Evolutionary conservation across 2,888 invertebrate genomes (phyloP).

Genomic region (Cheilosia grossa): DNA sequence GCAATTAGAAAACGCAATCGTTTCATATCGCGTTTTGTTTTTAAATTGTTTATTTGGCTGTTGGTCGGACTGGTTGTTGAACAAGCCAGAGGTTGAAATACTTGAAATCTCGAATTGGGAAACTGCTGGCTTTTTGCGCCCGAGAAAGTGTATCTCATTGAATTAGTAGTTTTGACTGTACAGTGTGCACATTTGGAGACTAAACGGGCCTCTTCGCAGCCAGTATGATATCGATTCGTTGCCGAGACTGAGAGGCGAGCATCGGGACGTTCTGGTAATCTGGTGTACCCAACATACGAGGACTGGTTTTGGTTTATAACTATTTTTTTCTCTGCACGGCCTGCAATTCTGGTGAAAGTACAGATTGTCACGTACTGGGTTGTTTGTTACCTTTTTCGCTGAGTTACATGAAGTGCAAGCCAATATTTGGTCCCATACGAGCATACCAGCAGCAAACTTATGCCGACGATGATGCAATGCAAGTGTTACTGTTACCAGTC

Average conservation of each 20-base stretch:
- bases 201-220: constrained; percentile 14
- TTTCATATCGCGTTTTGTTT: constrained; percentile 12
- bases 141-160: constrained; percentile 20
- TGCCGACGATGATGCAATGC: too few species aligned
- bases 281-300: background rate
- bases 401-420: background rate
- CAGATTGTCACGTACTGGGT: background rate
- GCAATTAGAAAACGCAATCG: constrained; percentile 31
- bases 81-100: constrained; percentile 28
- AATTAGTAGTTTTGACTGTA: background rate
- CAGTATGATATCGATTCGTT: background rate
- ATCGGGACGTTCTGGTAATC: constrained; percentile 2
- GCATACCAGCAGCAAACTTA: too few species aligned
- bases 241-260: background rate
- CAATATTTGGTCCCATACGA: background rate
- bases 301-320: background rate
- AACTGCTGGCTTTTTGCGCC: constrained; percentile 3
- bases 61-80: constrained; percentile 19
- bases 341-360: constrained; percentile 30
- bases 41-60: constrained; percentile 2
- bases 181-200: background rate
- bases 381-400: background rate
- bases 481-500: too few species aligned
- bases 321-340: background rate
- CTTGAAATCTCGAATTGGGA: constrained; percentile 28